Percentiles rank a stretch among this genome's conserved stretches.
phyloP scores from a whole-genome alignment of 2,797 vertebrate genomes.

The Gobionotothen gibberifrons region DNA sequence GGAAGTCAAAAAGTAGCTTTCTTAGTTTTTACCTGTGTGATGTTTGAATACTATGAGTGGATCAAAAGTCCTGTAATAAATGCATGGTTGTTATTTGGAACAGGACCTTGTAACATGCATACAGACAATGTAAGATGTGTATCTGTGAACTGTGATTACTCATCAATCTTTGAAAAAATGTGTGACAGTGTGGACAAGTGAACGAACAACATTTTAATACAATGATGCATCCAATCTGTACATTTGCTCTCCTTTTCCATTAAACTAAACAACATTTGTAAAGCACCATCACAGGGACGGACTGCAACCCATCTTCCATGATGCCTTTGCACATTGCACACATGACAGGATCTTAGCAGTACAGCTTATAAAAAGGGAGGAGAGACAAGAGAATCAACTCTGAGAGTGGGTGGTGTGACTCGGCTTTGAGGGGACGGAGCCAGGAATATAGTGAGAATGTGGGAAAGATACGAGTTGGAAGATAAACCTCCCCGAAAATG shows the following conservation, averaged over 20 bases:
- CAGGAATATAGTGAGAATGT: conserved; percentile 53
- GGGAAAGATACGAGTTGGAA: conserved; percentile 42
- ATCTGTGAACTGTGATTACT: conserved; percentile 8
- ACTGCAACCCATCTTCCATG: conserved; percentile 27
- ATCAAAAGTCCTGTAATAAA: neutral
- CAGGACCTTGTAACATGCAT: neutral
- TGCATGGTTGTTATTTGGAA: neutral
- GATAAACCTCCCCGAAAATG: conserved; percentile 66
- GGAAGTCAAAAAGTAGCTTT: neutral
- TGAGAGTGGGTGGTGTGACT: conserved; percentile 55
- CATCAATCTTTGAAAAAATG: conserved; percentile 20
- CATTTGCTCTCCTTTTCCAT: conserved; percentile 21
- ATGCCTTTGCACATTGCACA: conserved; percentile 45
- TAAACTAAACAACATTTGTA: conserved; percentile 28
- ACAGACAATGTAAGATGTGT: neutral
- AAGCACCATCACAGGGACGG: conserved; percentile 31
- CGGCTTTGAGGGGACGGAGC: conserved; percentile 46
- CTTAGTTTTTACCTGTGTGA: neutral
- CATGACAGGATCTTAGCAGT: conserved; percentile 57
- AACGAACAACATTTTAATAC: conserved; percentile 31
- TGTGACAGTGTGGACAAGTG: conserved; percentile 11
- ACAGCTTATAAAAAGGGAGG: conserved; percentile 50
- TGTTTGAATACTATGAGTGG: neutral
- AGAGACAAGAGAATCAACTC: conserved; percentile 54
- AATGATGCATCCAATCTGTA: conserved; percentile 29